These are phyloP conservation scores for Drosophila neocordata DNA, from an alignment of 1,140 invertebrate species.

Conservation along the genomic window DNA sequence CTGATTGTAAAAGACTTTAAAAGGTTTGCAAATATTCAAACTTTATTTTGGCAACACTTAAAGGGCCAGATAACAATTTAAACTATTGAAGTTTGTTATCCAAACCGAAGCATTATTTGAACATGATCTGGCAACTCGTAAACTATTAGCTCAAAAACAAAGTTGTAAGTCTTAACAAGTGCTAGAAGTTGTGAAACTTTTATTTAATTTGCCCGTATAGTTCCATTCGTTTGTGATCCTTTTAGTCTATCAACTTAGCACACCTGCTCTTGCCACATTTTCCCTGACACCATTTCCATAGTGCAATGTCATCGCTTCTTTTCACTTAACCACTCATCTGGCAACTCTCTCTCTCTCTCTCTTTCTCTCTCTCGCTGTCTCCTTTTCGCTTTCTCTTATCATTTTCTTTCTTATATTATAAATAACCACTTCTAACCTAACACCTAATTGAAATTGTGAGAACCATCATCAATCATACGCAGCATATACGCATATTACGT, in stretches of 20 bases:
- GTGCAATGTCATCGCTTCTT: slow-evolving; percentile 33
- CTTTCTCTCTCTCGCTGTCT: too few relatives aligned
- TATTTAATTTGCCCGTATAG: slow-evolving; percentile 9
- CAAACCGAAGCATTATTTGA: not conserved
- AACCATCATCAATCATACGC: slow-evolving; percentile 66
- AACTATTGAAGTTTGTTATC: not conserved
- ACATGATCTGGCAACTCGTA: not conserved
- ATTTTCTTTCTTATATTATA: slow-evolving; percentile 12
- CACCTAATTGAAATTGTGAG: slow-evolving; percentile 69
- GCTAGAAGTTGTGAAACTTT: not conserved
- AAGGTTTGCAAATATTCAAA: too few relatives aligned
- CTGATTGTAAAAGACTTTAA: too few relatives aligned
- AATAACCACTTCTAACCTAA: slow-evolving; percentile 15
- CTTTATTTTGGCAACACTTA: not conserved
- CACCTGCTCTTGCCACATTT: not conserved
- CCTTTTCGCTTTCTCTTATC: not conserved
- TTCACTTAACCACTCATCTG: slow-evolving; percentile 2
- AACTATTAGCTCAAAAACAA: not conserved
- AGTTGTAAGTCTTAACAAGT: not conserved
- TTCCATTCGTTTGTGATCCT: not conserved
- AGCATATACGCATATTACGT: slow-evolving; percentile 46
- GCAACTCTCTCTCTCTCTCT: not conserved
- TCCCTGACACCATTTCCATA: not conserved
- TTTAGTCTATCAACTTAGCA: not conserved
- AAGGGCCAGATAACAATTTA: not conserved